Conservation (phyloP, 2,888 invertebrate species). For the Gortyna flavago region DNA sequence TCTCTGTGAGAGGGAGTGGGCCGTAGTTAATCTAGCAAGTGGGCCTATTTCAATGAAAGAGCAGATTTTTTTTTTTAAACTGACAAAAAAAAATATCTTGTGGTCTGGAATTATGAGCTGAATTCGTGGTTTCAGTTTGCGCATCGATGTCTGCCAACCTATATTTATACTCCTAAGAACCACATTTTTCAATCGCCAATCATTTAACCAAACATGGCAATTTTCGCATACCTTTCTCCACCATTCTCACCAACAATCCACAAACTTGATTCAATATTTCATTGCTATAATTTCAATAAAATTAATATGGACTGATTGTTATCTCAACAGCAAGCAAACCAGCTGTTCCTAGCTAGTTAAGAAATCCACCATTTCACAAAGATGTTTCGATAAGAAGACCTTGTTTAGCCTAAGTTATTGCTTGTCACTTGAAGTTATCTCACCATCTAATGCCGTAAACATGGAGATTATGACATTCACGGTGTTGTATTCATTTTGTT, state of each 20-base stretch:
- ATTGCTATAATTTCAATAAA: constrained; percentile 38
- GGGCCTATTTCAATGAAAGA: too few relatives aligned
- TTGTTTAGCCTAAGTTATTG: constrained; percentile 45
- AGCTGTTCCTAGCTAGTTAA: constrained; percentile 40
- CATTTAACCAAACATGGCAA: not conserved
- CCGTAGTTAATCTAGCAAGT: too few relatives aligned
- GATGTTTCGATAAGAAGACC: constrained; percentile 45
- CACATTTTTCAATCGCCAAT: not conserved
- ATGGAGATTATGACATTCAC: constrained; percentile 54
- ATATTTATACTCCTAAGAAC: not conserved
- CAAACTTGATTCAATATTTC: constrained; percentile 16
- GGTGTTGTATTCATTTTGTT: constrained; percentile 20
- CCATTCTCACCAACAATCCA: not conserved
- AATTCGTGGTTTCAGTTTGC: too few relatives aligned
- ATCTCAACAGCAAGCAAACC: constrained; percentile 41
- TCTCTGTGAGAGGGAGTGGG: too few relatives aligned
- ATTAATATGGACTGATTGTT: constrained; percentile 36
- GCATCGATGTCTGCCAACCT: too few relatives aligned
- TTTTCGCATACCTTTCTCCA: constrained; percentile 18
- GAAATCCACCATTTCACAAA: constrained; percentile 48
- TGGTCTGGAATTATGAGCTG: too few relatives aligned
- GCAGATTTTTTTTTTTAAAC: too few relatives aligned
- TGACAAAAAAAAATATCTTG: too few relatives aligned
- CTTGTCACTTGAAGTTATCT: constrained; percentile 51
- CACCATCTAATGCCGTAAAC: constrained; percentile 48